phyloP scores from a whole-genome alignment of 1,140 invertebrate species.

The Zaprionus inermis region DNA sequence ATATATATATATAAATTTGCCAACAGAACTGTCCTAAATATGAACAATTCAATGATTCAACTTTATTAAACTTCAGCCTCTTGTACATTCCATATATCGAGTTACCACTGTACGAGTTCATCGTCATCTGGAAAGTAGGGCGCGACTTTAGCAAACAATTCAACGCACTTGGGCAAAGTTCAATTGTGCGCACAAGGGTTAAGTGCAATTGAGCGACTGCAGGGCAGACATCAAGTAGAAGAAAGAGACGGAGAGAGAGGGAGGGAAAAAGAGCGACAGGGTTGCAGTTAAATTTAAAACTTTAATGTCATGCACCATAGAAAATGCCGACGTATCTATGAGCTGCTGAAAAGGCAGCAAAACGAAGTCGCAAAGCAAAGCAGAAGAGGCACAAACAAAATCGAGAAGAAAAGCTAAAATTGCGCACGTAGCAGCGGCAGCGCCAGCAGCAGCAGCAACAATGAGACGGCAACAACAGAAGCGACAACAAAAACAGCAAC shows the following conservation, averaged over 20 bases:
- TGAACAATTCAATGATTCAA: background rate
- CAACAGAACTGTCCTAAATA: background rate
- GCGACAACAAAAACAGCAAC: conserved; percentile 45
- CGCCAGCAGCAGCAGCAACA: conserved; percentile 25
- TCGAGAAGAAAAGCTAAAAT: conserved; percentile 54
- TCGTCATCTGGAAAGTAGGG: conserved; percentile 51
- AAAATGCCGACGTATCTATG: conserved; percentile 64
- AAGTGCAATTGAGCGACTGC: conserved; percentile 48
- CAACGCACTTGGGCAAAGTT: conserved; percentile 69
- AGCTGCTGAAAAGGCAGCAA: conserved; percentile 47
- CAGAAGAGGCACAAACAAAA: conserved; percentile 32
- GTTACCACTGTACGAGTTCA: background rate
- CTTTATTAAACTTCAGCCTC: background rate
- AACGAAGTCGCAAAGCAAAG: conserved; percentile 23
- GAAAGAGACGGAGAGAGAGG: background rate
- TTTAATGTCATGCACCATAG: conserved; percentile 77
- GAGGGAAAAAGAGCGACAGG: conserved; percentile 19
- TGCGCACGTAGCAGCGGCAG: conserved; percentile 59
- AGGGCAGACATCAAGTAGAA: conserved; percentile 6
- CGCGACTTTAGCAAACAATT: conserved; percentile 51
- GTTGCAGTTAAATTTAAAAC: conserved; percentile 78
- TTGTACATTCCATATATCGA: background rate
- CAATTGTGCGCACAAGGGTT: conserved; percentile 58
- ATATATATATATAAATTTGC: too few species aligned
- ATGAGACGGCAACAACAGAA: conserved; percentile 36